Conservation (phyloP, 2,113 vertebrate genomes). For the Dipodomys stephensi region DNA sequence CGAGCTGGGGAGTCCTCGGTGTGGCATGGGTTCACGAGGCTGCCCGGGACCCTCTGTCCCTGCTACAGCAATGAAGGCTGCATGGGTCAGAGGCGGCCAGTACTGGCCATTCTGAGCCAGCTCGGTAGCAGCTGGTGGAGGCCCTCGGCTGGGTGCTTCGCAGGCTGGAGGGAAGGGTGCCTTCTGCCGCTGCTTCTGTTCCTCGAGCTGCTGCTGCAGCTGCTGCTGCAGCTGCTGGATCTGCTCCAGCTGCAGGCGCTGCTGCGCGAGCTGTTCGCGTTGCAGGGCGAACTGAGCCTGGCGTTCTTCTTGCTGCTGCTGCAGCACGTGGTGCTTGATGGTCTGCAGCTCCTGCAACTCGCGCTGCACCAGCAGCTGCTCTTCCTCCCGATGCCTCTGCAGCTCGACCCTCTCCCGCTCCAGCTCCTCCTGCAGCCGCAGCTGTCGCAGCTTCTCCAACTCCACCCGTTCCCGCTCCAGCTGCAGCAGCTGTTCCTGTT, state of each 20-base stretch:
- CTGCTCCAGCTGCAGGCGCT: constrained; percentile 97
- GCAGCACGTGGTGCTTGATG: constrained; percentile 98
- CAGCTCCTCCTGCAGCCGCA: constrained; percentile 96
- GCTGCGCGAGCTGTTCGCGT: constrained; percentile 97
- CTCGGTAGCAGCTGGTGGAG: constrained; percentile 87
- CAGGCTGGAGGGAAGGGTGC: constrained; percentile 88
- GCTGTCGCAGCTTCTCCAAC: constrained; percentile 95
- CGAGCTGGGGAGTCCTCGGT: constrained; percentile 95
- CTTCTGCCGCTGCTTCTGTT: constrained; percentile 96
- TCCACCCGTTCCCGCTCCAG: constrained; percentile 96
- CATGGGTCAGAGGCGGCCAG: constrained; percentile 88
- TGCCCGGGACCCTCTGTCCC: constrained; percentile 70
- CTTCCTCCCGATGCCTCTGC: constrained; percentile 97
- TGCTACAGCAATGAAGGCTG: constrained; percentile 76
- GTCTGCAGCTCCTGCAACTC: constrained; percentile 97
- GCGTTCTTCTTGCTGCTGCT: constrained; percentile 97
- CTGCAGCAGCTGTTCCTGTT: constrained; percentile 96
- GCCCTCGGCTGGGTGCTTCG: constrained; percentile 90
- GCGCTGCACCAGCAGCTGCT: constrained; percentile 96
- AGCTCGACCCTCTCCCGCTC: constrained; percentile 96
- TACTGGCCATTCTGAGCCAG: constrained; percentile 93
- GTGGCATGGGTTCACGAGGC: constrained; percentile 77
- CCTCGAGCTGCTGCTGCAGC: constrained; percentile 97
- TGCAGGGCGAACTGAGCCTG: constrained; percentile 97
- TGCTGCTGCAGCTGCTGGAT: constrained; percentile 98